Conservation (phyloP, 1,140 invertebrate species). For the Drosophila orosa region DNA sequence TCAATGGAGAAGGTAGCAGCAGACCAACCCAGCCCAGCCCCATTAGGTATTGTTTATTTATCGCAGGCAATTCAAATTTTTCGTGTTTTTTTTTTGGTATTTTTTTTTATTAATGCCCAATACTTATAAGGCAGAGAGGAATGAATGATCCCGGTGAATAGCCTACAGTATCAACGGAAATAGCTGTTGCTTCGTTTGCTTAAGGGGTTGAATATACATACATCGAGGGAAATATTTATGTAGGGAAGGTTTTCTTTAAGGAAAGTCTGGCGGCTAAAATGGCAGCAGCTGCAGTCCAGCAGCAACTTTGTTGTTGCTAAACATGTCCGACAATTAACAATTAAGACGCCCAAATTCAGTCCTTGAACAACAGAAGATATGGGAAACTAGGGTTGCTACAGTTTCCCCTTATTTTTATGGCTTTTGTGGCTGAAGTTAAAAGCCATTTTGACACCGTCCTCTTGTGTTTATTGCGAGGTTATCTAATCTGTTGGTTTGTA, state of each 20-base stretch:
- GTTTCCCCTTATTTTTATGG: conserved; percentile 6
- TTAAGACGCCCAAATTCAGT: conserved; percentile 39
- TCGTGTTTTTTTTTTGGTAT: not conserved
- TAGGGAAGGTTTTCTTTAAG: not conserved
- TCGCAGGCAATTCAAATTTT: conserved; percentile 42
- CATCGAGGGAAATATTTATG: not conserved
- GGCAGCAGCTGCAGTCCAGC: conserved; percentile 52
- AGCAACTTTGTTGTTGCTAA: conserved; percentile 48
- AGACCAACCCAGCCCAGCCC: conserved; percentile 10
- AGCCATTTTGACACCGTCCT: conserved; percentile 69
- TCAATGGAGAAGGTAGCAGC: not conserved
- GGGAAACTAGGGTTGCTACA: conserved; percentile 20
- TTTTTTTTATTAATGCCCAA: conserved; percentile 34
- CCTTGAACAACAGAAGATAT: conserved; percentile 13
- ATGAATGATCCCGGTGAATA: conserved; percentile 22
- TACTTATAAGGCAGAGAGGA: conserved; percentile 29
- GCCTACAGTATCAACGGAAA: conserved; percentile 54
- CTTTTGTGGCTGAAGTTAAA: conserved; percentile 26
- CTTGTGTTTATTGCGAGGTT: conserved; percentile 65
- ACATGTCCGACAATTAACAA: conserved; percentile 73
- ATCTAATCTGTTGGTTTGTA: conserved; percentile 52
- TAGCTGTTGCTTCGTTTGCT: conserved; percentile 36
- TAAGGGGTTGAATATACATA: conserved; percentile 12
- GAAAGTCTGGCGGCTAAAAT: conserved; percentile 12
- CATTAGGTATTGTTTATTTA: conserved; percentile 70